A percentile compares a stretch with the other conserved stretches of the same genome.
These are phyloP conservation scores for Stichopus horrens DNA, from an alignment of 53 echinoderm and acorn worm species.

Conservation along the genomic window DNA sequence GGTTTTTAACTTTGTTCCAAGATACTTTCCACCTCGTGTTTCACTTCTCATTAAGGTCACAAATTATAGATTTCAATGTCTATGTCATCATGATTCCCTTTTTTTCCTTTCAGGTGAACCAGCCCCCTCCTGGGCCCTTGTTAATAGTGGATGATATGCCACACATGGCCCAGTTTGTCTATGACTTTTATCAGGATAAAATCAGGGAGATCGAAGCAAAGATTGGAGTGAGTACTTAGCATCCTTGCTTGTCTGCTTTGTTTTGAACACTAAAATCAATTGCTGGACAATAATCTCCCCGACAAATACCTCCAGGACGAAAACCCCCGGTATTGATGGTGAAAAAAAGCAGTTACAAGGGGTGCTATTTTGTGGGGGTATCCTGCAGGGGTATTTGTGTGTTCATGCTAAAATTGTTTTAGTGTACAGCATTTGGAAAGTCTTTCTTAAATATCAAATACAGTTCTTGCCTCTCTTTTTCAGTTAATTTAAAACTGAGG, in stretches of 20 bases:
- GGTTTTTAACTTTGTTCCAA: not conserved
- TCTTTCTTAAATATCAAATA: too few relatives aligned
- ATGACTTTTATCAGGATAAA: slow-evolving; percentile 75
- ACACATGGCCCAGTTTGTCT: slow-evolving; percentile 97
- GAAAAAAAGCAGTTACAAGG: too few relatives aligned
- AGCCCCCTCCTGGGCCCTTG: slow-evolving; percentile 45
- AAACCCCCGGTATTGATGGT: not conserved
- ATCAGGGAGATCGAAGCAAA: slow-evolving; percentile 65
- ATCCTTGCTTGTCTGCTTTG: too few relatives aligned
- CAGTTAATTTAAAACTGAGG: too few relatives aligned
- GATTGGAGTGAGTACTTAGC: slow-evolving; percentile 65
- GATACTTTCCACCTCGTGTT: not conserved
- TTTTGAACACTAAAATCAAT: too few relatives aligned
- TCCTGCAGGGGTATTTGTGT: too few relatives aligned
- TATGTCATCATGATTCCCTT: not conserved
- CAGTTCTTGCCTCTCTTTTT: too few relatives aligned
- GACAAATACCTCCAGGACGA: not conserved
- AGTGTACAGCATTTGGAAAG: too few relatives aligned
- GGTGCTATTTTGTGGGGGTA: too few relatives aligned
- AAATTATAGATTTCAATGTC: not conserved
- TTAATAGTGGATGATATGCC: slow-evolving; percentile 85
- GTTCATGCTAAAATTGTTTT: too few relatives aligned
- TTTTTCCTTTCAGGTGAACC: slow-evolving; percentile 57
- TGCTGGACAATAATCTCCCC: too few relatives aligned
- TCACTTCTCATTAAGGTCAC: not conserved